Evolutionary conservation across 2,888 invertebrate genomes (phyloP).

Genomic region (Mesopsocus fuscifrons): DNA sequence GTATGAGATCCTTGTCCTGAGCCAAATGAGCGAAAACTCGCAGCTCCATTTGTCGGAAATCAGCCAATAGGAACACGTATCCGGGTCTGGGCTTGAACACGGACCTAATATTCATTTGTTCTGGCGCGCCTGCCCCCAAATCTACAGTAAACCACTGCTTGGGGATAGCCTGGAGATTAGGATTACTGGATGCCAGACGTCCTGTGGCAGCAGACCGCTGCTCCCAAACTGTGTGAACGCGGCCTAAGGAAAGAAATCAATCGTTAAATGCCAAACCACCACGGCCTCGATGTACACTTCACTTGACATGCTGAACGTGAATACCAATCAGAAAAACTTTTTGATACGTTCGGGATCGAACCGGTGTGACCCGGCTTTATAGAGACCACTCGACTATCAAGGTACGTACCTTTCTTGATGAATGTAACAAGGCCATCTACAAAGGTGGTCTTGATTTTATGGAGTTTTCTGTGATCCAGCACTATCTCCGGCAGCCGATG

Average conservation of each 20-base stretch:
- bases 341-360: too few species aligned
- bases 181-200: constrained; percentile 13
- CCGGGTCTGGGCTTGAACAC: not conserved
- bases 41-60: not conserved
- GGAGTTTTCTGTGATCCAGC: not conserved
- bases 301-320: too few species aligned
- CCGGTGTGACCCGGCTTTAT: too few species aligned
- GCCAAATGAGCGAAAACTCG: not conserved
- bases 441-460: not conserved
- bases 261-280: too few species aligned
- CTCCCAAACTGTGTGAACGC: too few species aligned
- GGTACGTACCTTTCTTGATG: not conserved
- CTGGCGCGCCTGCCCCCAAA: too few species aligned
- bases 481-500: not conserved
- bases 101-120: not conserved
- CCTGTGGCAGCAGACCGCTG: constrained; percentile 14
- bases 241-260: too few species aligned
- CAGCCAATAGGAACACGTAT: not conserved
- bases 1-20: not conserved
- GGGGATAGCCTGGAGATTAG: constrained; percentile 14
- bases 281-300: too few species aligned
- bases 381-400: too few species aligned
- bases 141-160: too few species aligned
- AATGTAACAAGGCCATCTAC: not conserved
- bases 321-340: too few species aligned